Conservation (phyloP, 1,140 invertebrate genomes). For the Triops cancriformis region DNA sequence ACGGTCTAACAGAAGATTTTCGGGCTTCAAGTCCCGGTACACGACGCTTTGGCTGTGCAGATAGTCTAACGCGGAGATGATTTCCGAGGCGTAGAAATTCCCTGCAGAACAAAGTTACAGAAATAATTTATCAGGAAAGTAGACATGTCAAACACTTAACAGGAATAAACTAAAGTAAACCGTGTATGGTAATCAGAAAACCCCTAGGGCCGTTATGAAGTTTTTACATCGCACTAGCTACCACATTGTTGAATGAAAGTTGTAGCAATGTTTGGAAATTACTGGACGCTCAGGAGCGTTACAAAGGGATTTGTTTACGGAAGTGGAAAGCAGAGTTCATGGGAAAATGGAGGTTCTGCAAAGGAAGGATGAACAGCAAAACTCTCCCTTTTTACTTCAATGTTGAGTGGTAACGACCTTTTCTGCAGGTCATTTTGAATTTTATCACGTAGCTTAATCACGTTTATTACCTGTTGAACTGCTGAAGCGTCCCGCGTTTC, state of each 20-base stretch:
- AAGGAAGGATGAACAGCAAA: background rate
- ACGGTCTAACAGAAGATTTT: slow-evolving; percentile 82
- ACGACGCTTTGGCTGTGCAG: slow-evolving; percentile 80
- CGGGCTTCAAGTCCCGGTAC: slow-evolving; percentile 77
- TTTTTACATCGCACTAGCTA: too few relatives aligned
- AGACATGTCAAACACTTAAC: too few relatives aligned
- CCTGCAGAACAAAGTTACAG: slow-evolving; percentile 40
- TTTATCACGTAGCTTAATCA: too few relatives aligned
- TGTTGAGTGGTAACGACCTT: too few relatives aligned
- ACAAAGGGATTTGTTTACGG: background rate
- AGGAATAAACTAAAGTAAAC: too few relatives aligned
- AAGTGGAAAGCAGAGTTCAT: slow-evolving; percentile 10
- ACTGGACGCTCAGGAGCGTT: background rate
- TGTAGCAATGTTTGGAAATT: too few relatives aligned
- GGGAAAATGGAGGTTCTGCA: background rate
- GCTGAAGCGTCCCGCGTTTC: slow-evolving; percentile 82
- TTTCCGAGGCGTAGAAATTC: slow-evolving; percentile 90
- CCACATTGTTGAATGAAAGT: too few relatives aligned
- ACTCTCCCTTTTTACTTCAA: background rate
- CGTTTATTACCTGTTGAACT: slow-evolving; percentile 58
- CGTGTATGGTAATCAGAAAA: too few relatives aligned
- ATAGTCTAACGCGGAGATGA: slow-evolving; percentile 86
- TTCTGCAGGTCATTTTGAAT: too few relatives aligned
- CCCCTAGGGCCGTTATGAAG: too few relatives aligned
- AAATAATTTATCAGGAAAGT: too few relatives aligned